Conservation (phyloP, 1,140 invertebrate genomes). For the Cyclargus thomasi region DNA sequence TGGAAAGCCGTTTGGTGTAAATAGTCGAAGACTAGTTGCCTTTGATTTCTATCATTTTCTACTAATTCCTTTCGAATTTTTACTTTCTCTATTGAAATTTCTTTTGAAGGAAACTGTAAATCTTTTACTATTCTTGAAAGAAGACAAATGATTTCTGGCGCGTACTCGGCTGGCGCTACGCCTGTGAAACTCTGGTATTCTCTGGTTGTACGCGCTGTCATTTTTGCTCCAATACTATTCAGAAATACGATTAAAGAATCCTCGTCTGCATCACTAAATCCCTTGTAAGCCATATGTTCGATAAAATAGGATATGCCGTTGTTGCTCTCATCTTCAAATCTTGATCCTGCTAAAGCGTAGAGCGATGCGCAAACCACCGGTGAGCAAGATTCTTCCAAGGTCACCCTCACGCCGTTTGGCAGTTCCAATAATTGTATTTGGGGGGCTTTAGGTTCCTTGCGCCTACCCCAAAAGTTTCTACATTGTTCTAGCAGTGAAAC, state of each 20-base stretch:
- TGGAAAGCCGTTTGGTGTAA: conserved; percentile 84
- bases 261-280: conserved; percentile 79
- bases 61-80: conserved; percentile 76
- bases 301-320: conserved; percentile 87
- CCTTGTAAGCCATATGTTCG: conserved; percentile 89
- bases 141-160: conserved; percentile 79
- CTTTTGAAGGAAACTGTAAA: conserved; percentile 76
- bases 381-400: conserved; percentile 34
- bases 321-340: conserved; percentile 81
- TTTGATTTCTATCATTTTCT: conserved; percentile 81
- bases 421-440: conserved; percentile 24
- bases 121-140: conserved; percentile 83
- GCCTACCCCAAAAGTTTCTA: neutral
- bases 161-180: conserved; percentile 79
- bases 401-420: conserved; percentile 45
- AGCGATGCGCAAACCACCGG: conserved; percentile 80
- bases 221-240: conserved; percentile 82
- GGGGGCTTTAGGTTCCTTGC: conserved; percentile 12
- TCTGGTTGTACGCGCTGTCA: conserved; percentile 84
- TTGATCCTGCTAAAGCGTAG: conserved; percentile 84
- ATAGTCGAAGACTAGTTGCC: conserved; percentile 86
- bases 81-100: conserved; percentile 80
- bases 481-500: neutral
- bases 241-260: conserved; percentile 80
- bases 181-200: conserved; percentile 88